phyloP scores from a whole-genome alignment of 2,113 vertebrate species.

The Mormyrus iriodes region DNA sequence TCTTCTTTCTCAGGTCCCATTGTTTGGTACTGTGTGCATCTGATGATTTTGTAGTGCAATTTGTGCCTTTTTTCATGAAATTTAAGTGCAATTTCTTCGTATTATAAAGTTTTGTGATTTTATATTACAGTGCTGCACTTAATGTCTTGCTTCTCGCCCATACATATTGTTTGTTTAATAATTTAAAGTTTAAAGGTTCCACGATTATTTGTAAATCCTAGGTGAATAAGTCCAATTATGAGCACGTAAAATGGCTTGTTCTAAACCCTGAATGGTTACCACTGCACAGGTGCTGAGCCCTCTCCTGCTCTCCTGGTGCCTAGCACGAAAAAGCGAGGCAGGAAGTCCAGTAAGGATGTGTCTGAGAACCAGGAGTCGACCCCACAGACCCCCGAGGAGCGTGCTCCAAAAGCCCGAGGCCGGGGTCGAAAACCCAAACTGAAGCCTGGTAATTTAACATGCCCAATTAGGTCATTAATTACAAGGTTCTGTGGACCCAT shows the following conservation, averaged over 20 bases:
- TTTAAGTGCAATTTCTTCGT: background rate
- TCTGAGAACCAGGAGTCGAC: slow-evolving; percentile 69
- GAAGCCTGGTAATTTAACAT: slow-evolving; percentile 62
- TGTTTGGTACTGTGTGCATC: too few species aligned
- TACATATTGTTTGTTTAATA: background rate
- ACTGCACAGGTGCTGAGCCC: slow-evolving; percentile 80
- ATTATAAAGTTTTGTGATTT: too few species aligned
- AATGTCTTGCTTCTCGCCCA: too few species aligned
- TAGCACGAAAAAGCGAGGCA: slow-evolving; percentile 80
- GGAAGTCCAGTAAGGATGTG: slow-evolving; percentile 88
- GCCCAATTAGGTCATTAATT: background rate
- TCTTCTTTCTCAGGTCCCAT: too few species aligned
- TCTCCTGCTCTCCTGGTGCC: slow-evolving; percentile 89
- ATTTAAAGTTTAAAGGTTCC: background rate
- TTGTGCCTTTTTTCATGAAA: too few species aligned
- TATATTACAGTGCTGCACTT: too few species aligned
- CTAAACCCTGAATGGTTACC: background rate
- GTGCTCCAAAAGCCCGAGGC: slow-evolving; percentile 69
- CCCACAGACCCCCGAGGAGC: slow-evolving; percentile 58
- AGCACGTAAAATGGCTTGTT: background rate
- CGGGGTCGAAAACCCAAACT: slow-evolving; percentile 80
- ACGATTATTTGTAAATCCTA: background rate
- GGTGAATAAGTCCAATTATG: background rate
- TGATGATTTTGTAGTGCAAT: too few species aligned
- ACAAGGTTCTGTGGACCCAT: background rate